Evolutionary conservation across 2,888 invertebrate genomes (phyloP).

Genomic region (Erebia palarica): DNA sequence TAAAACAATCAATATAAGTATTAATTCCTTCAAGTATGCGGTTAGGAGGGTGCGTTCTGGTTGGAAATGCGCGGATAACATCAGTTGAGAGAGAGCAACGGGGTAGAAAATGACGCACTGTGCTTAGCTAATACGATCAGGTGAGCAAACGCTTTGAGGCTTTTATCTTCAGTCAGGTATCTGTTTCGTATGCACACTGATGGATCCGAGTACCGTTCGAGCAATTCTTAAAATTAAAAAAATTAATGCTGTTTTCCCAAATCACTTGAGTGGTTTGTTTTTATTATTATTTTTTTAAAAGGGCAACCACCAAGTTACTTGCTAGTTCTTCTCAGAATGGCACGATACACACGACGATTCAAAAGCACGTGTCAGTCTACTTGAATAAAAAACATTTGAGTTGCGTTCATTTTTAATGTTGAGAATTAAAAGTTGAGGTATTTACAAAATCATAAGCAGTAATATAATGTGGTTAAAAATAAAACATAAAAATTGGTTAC

Average conservation of each 20-base stretch:
- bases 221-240: conserved; percentile 20
- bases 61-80: conserved; percentile 69
- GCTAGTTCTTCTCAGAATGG: too few relatives aligned
- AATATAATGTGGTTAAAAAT: not conserved
- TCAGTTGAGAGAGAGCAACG: conserved; percentile 71
- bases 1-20: conserved; percentile 48
- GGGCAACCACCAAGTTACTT: too few relatives aligned
- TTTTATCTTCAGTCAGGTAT: conserved; percentile 80
- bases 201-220: conserved; percentile 35
- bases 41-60: conserved; percentile 67
- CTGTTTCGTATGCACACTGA: conserved; percentile 50
- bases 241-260: conserved; percentile 4
- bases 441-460: not conserved
- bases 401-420: not conserved
- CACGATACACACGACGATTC: too few relatives aligned
- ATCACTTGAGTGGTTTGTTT: not conserved
- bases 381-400: too few relatives aligned
- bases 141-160: conserved; percentile 76
- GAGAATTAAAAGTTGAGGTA: not conserved
- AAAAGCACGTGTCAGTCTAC: too few relatives aligned
- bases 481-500: too few relatives aligned
- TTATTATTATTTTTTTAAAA: not conserved
- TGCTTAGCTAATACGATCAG: conserved; percentile 80
- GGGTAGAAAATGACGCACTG: conserved; percentile 76
- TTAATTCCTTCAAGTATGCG: conserved; percentile 56